A percentile compares a stretch with the other conserved stretches of the same genome.
Conservation (phyloP, 23 tunicate genomes). For the Ciona savignyi region DNA sequence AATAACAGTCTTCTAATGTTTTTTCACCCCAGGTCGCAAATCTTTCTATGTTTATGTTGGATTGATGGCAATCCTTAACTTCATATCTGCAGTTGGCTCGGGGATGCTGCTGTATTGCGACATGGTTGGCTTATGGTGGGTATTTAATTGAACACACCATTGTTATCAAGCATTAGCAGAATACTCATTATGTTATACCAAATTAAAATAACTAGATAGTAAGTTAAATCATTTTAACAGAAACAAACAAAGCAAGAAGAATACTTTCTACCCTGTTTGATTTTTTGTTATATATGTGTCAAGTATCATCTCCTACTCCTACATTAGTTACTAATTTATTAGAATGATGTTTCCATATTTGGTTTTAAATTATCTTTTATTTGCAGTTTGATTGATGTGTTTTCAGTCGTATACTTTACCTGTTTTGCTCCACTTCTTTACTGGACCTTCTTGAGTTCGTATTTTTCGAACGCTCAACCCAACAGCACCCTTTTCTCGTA, state of each 20-base stretch:
- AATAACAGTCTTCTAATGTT: too few species aligned
- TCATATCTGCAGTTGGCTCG: conserved; percentile 38
- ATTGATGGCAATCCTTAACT: conserved; percentile 46
- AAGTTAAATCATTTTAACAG: too few species aligned
- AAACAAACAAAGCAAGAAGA: too few species aligned
- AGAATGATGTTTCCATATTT: too few species aligned
- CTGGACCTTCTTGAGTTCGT: conserved; percentile 66
- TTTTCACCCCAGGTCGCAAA: conserved; percentile 43
- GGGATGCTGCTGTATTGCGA: conserved; percentile 29
- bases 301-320: too few species aligned
- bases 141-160: too few species aligned
- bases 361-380: neutral
- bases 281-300: too few species aligned
- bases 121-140: conserved; percentile 59
- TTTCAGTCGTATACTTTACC: conserved; percentile 55
- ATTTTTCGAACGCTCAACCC: conserved; percentile 52
- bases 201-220: too few species aligned
- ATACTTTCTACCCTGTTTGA: too few species aligned
- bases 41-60: conserved; percentile 65
- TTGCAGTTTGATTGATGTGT: conserved; percentile 55
- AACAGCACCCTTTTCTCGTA: conserved; percentile 65
- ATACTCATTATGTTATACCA: too few species aligned
- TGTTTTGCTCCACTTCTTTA: conserved; percentile 66
- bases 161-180: too few species aligned
- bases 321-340: too few species aligned